Percentiles rank a stretch among this genome's conserved stretches.
Evolutionary conservation across 2,797 vertebrate species (phyloP).

Genomic region (Cottoperca gobio): DNA sequence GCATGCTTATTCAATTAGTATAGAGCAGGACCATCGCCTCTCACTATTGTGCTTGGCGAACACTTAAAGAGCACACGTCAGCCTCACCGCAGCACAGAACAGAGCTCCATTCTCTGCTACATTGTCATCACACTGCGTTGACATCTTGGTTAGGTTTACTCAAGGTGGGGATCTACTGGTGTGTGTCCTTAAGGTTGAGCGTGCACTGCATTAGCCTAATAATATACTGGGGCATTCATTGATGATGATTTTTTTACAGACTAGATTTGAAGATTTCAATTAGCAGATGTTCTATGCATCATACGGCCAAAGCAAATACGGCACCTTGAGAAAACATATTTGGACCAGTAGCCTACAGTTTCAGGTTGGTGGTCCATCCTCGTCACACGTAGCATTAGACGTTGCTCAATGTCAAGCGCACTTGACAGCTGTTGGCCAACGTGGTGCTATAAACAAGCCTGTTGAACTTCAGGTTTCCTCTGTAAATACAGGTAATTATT

Average conservation of each 20-base stretch:
- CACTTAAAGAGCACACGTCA: slow-evolving; percentile 75
- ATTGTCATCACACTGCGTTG: slow-evolving; percentile 66
- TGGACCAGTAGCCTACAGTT: not conserved
- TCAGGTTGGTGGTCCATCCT: slow-evolving; percentile 47
- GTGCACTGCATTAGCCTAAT: not conserved
- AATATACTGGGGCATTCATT: not conserved
- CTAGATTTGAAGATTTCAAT: not conserved
- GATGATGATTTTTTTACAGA: slow-evolving; percentile 1
- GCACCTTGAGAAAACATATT: slow-evolving; percentile 9
- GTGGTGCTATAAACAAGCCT: slow-evolving; percentile 63
- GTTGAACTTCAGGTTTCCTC: slow-evolving; percentile 72
- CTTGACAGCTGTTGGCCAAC: slow-evolving; percentile 69
- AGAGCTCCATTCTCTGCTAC: slow-evolving; percentile 75
- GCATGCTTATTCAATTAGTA: slow-evolving; percentile 84
- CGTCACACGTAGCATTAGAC: slow-evolving; percentile 36
- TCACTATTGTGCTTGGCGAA: slow-evolving; percentile 81
- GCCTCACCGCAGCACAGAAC: slow-evolving; percentile 69
- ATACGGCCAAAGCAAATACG: slow-evolving; percentile 8
- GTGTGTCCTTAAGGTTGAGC: slow-evolving; percentile 28
- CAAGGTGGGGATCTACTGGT: slow-evolving; percentile 65
- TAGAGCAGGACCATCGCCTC: slow-evolving; percentile 71
- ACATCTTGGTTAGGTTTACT: slow-evolving; percentile 76
- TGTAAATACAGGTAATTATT: slow-evolving; percentile 79
- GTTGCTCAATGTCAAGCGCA: slow-evolving; percentile 55
- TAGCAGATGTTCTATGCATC: slow-evolving; percentile 1